Evolutionary conservation across 2,888 invertebrate species (phyloP), one percentile per base, ranked within the genome.

Genomic region (Pristionchus japonicus): DNA sequence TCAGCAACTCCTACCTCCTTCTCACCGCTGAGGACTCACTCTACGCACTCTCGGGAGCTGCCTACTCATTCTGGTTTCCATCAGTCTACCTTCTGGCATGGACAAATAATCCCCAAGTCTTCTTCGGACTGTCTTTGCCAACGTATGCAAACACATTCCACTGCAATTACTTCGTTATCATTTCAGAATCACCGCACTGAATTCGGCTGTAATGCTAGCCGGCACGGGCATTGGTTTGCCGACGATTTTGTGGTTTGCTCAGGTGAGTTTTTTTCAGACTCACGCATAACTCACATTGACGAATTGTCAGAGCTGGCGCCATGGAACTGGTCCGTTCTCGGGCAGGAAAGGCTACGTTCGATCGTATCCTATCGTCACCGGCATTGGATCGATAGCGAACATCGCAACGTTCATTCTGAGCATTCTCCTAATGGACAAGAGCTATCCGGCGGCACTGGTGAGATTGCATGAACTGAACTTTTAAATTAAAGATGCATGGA

Each of bases 301-400:
- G 43, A 43, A 43, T 9, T 43, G 34, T 3, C 13, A 77, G 77
- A 77, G 77, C 20, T 77, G 77, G 77, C 40, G 43, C 43, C 77
- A 77, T 47, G 77, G 77, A 7, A 77, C 77, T n/a, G 77, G 77
- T 77, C 43, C 43, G n/a, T 77, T 43, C 43, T n/a, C 43, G 23
- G 77, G 77, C 7, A n/a, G 47, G 13, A 47, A 77, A 77, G 27
- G 27, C 43, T 77, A 34, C 77, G 27, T 13, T 40, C 77, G 77
- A 9, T 43, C 77, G 20, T 77, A 77, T 27, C 77, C 77, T 2
- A n/a, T 77, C 9, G 77, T 77, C 13, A 40, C 37, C 23, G 43
- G 40, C 0, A 27, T 27, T 7, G 77, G 77, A 15, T 43, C n/a
- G n/a, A 27, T 40, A 4, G 7, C 27, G 9, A 43, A 77, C 20